A percentile compares a stretch with the other conserved stretches of the same genome.
Conservation (phyloP, 1,140 invertebrate genomes). For the Glomeris maerens region DNA sequence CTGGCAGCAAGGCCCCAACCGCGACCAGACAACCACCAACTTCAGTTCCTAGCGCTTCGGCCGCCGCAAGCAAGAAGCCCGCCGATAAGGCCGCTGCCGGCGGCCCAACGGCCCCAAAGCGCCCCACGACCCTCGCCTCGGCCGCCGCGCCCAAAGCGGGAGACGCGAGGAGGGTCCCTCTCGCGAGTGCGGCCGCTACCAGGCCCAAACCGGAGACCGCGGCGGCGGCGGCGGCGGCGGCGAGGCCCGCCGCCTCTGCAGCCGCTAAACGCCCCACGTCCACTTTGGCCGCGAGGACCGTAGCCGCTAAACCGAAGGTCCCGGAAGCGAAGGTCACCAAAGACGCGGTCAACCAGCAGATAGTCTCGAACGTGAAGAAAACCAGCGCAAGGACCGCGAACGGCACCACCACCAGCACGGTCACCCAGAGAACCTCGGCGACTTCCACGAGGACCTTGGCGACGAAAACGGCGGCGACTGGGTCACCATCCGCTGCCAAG, state of each 20-base stretch:
- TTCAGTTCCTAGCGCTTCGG: neutral
- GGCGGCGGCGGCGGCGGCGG: neutral
- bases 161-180: neutral
- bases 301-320: slow-evolving; percentile 8
- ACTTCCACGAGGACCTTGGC: neutral
- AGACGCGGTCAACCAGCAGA: neutral
- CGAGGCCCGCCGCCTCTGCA: neutral
- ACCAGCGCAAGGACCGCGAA: neutral
- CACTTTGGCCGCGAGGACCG: neutral
- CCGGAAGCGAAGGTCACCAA: neutral
- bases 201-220: neutral
- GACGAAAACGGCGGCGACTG: slow-evolving; percentile 2
- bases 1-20: neutral
- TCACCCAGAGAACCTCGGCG: slow-evolving; percentile 4
- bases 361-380: neutral
- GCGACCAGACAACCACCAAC: neutral
- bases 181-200: too few species aligned
- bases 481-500: neutral
- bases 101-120: neutral
- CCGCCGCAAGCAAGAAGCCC: neutral
- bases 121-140: neutral
- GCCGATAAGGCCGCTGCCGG: neutral
- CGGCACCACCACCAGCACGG: slow-evolving; percentile 5
- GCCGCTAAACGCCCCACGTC: slow-evolving; percentile 1
- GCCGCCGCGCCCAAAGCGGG: neutral